Evolutionary conservation across 2,113 vertebrate genomes (phyloP), one percentile per base, ranked within the genome.

Genomic region (Tenebrosternarchus preto): DNA sequence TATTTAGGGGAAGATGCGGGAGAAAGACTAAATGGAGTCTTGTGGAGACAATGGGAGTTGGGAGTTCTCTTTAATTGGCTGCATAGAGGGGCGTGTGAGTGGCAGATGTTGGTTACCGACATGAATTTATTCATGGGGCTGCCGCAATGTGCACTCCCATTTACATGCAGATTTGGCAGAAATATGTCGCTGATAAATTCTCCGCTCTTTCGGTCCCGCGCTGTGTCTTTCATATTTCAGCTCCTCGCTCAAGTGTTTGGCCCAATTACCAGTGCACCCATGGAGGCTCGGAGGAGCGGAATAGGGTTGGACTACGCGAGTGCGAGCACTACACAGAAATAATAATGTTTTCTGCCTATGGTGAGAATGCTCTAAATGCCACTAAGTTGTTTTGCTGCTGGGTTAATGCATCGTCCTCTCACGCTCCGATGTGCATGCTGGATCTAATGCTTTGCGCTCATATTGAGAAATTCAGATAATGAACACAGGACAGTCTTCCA

Each of bases 81-180:
- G 11, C 85, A 24, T 33, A 36, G 7, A 33, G 31, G 15, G 53
- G 25, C 53, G 24, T 20, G n/a, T 36, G 71, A 33, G 53, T 80
- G 78, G 78, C 71, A 80, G 71, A 80, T 80, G 78, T 74, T 74
- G 71, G 78, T 29, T 67, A 80, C 43, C 46, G 63, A 63, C 29
- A 80, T 74, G 71, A 74, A 80, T 80, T 27, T 80, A 80, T 80
- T 80, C 78, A 80, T 80, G 71, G 61, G 31, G 50, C 78, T 74
- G 78, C 56, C 71, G 43, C 57, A 33, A 71, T 66, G 78, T 68
- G 71, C 71, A 66, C 61, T 68, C 63, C 31, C 78, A 80, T 80
- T 80, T 80, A 67, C 66, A 80, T 80, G 78, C 78, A 80, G 78
- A 80, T 80, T 74, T 74, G 78, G 71, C 76, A 78, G 76, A 78